Evolutionary conservation across 2,888 invertebrate species (phyloP), one percentile per base, ranked within the genome.

Genomic region (Aproaerema taeniolella): DNA sequence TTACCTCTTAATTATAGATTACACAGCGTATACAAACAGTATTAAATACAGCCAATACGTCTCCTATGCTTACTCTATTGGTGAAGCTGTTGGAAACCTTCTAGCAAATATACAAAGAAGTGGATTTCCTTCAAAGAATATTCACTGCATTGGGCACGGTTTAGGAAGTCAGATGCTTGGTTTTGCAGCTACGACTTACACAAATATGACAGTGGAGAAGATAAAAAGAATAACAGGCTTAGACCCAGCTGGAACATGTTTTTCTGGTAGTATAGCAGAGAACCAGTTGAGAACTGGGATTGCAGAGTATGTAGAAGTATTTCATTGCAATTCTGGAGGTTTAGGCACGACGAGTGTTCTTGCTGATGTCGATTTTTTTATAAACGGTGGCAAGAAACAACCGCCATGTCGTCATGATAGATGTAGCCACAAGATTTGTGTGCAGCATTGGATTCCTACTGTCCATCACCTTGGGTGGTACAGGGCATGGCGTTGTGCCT

Each of bases 281-380:
- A 69, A 87, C 25, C 81, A 89, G 43, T 66, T 91, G 1, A 73
- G 88, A 42, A 77, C 82, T 24, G 81, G 83, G 1, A 88, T 90
- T 13, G 91, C 88, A 0, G 63, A 77, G 2, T 89, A 89, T 52
- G 90, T 91, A 0, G 90, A 90, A 60, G 82, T 88, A 0, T 83
- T 89, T 46, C 91, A 91, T 57, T 90, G 90, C 4, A 89, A 89
- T 45, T 87, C 86, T 28, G 89, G 89, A 1, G 80, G 80, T 0
- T 61, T 88, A 7, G 89, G 88, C 1, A 83, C 87, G 0, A 82
- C 75, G 1, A 67, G 78, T 15, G 83, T 88, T 0, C 52, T 89
- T 11, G 90, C 88, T 12, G 88, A 89, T 43, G 76, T 78, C 0
- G 90, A 91, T 52, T 89, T 90, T 63, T 89, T 83, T 52, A 85